These are phyloP conservation scores for Ophraella communa DNA, from an alignment of 2,888 invertebrate species.

Conservation along the genomic window DNA sequence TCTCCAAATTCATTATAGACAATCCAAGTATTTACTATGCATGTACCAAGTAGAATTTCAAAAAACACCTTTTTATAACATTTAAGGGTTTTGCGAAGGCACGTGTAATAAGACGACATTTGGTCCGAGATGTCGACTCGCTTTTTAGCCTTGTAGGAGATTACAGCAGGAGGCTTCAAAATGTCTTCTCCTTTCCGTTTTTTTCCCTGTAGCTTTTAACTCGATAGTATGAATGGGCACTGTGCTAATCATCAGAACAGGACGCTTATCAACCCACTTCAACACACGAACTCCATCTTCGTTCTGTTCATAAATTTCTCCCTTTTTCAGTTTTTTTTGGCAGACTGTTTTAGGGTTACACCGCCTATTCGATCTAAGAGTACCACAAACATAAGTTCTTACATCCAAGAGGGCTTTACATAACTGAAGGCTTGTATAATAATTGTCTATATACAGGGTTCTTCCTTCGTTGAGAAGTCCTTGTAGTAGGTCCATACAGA, in stretches of 20 bases:
- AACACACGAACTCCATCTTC: conserved; percentile 20
- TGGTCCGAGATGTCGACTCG: conserved; percentile 28
- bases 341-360: neutral
- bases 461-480: neutral
- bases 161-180: conserved; percentile 21
- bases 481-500: neutral
- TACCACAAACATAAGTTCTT: neutral
- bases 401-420: neutral
- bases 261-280: neutral
- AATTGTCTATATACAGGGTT: neutral
- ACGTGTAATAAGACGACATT: conserved; percentile 31
- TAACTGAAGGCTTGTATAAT: neutral
- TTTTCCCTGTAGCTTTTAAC: neutral
- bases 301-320: conserved; percentile 27
- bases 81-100: neutral
- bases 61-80: conserved; percentile 8
- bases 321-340: conserved; percentile 15
- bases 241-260: neutral
- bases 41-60: neutral
- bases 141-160: conserved; percentile 24
- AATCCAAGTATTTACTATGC: neutral
- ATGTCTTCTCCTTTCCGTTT: neutral
- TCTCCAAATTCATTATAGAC: neutral
- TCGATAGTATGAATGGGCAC: neutral
- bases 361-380: neutral